Conservation (phyloP, 2,888 invertebrate species). For the Synergus gifuensis region DNA sequence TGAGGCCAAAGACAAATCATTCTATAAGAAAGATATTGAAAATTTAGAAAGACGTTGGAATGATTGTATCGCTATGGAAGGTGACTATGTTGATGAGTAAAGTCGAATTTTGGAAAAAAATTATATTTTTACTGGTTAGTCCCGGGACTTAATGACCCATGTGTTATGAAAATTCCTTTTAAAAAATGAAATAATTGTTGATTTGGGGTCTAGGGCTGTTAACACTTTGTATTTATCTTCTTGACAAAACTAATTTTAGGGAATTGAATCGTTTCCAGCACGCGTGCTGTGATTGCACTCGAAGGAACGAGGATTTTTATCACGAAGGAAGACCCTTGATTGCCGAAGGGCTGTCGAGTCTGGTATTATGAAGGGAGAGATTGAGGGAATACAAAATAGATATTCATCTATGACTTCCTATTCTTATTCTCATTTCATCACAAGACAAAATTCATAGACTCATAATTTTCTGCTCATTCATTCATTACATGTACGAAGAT, state of each 20-base stretch:
- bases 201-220: background rate
- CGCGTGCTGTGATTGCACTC: constrained; percentile 17
- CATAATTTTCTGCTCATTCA: background rate
- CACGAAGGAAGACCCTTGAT: constrained; percentile 26
- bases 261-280: constrained; percentile 29
- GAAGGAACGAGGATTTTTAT: constrained; percentile 20
- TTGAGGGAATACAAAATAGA: background rate
- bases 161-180: background rate
- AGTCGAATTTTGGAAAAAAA: too few relatives aligned
- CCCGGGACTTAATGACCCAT: too few relatives aligned
- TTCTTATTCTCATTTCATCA: background rate
- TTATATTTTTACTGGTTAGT: too few relatives aligned
- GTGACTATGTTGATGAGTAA: too few relatives aligned
- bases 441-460: background rate
- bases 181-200: background rate
- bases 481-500: background rate
- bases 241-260: constrained; percentile 29
- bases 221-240: background rate
- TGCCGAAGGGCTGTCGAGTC: constrained; percentile 11
- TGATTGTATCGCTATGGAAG: too few relatives aligned
- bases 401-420: background rate
- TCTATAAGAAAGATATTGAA: too few relatives aligned
- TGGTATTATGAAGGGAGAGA: constrained; percentile 5
- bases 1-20: too few relatives aligned
- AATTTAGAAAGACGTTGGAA: too few relatives aligned